phyloP scores from a whole-genome alignment of 2,113 vertebrate species.

The Ochotona princeps region DNA sequence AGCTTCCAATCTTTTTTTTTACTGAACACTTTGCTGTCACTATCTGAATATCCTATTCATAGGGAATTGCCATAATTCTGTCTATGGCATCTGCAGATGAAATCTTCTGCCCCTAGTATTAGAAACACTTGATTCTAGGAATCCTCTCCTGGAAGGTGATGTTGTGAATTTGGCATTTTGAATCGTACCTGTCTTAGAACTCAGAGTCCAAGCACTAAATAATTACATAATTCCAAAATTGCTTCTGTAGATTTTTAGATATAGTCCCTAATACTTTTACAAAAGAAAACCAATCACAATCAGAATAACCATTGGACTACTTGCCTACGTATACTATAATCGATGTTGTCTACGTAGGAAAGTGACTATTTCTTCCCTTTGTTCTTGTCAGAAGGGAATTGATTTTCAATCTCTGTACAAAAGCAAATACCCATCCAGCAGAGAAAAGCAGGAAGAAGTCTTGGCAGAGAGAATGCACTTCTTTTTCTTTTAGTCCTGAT shows the following conservation, averaged over 20 bases:
- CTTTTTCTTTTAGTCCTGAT: not conserved
- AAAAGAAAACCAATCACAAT: slow-evolving; percentile 29
- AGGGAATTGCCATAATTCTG: not conserved
- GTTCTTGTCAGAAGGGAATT: not conserved
- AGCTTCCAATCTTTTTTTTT: not conserved
- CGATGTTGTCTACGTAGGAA: not conserved
- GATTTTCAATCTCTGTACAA: not conserved
- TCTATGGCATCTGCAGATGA: not conserved
- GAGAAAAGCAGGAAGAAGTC: not conserved
- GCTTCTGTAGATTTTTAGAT: slow-evolving; percentile 29
- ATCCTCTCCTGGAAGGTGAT: not conserved
- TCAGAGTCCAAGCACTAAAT: not conserved
- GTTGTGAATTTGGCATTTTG: not conserved
- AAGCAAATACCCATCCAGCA: not conserved
- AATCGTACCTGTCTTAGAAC: not conserved
- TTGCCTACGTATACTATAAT: not conserved
- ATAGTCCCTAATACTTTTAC: not conserved
- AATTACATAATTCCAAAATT: not conserved
- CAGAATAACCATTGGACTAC: not conserved
- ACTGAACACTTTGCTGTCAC: not conserved
- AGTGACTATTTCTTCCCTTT: not conserved
- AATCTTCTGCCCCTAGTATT: not conserved
- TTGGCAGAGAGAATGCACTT: not conserved
- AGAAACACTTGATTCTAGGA: not conserved
- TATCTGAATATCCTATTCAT: not conserved